phyloP scores from a whole-genome alignment of 2,888 invertebrate genomes.

The Limnephilus auricula region DNA sequence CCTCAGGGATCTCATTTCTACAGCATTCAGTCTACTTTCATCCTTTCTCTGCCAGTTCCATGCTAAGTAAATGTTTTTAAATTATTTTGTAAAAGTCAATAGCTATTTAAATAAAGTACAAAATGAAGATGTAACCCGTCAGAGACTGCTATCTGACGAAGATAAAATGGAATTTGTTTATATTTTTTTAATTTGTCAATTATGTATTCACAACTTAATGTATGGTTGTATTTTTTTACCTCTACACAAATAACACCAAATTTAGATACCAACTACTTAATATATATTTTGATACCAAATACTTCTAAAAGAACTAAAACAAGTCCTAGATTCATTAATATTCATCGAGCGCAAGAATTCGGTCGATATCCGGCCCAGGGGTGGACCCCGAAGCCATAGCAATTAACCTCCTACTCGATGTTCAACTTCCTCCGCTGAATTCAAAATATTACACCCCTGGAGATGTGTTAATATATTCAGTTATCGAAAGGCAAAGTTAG shows the following conservation, averaged over 20 bases:
- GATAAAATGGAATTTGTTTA: neutral
- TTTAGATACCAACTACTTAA: too few relatives aligned
- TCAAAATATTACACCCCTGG: slow-evolving; percentile 44
- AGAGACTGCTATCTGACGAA: neutral
- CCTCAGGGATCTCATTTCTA: too few relatives aligned
- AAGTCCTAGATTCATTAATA: slow-evolving; percentile 40
- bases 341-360: slow-evolving; percentile 47
- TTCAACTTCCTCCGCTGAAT: slow-evolving; percentile 51
- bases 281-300: too few relatives aligned
- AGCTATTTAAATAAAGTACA: neutral
- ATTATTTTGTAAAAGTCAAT: too few relatives aligned
- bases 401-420: slow-evolving; percentile 45
- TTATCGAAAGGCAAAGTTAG: neutral
- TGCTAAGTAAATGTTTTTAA: too few relatives aligned
- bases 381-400: slow-evolving; percentile 34
- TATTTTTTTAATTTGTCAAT: neutral
- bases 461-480: slow-evolving; percentile 29
- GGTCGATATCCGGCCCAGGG: slow-evolving; percentile 50
- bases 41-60: too few relatives aligned
- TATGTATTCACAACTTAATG: neutral
- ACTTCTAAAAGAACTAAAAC: slow-evolving; percentile 5
- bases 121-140: neutral
- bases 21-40: too few relatives aligned
- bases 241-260: neutral
- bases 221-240: neutral